Evolutionary conservation across 2,888 invertebrate species (phyloP), one percentile per base, ranked within the genome.

Genomic region (Patella pellucida): DNA sequence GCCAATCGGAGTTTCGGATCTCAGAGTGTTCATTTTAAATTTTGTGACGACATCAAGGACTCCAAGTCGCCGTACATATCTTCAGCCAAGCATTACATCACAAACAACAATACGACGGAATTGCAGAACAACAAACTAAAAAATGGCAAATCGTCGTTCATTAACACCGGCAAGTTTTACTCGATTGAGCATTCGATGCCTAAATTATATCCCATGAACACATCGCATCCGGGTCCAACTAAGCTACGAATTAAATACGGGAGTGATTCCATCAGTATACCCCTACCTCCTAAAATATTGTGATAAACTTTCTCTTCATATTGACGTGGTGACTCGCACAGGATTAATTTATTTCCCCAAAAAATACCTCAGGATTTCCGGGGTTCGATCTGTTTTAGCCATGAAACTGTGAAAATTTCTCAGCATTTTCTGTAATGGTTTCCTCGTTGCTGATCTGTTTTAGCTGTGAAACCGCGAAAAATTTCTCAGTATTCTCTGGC

Each of bases 11-110:
- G 78, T 27, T 73, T 73, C 62, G 76, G 77, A 19, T 78, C 79
- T 15, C 77, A 80, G 14, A 73, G 82, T 76, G 84, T 84, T 41
- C 80, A 78, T 23, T 84, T 85, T 68, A 83, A 84, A 68, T 79
- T 77, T 77, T 76, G 76, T 72, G 79, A 74, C 54, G 79, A 78
- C 68, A 74, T 23, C 23, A 14, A 3, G 23, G 62, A 62, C 14
- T 19, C 62, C 11, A 62, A 19, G 23, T 19, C 19, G 11, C 19
- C 19, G 23, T 62, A 23, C 23, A 23, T 23, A 23, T 23, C 62
- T 23, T 41, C 41, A 41, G 41, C 41, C 41, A 41, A 41, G 41
- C 41, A 41, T 41, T 62, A 15, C 23, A 23, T 23, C 23, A 62
- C 19, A 23, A 62, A 62, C 23, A 62, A 62, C 23, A 62, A 62